A percentile compares a stretch with the other conserved stretches of the same genome.
These are phyloP conservation scores for Tetanocera ferruginea DNA, from an alignment of 2,888 invertebrate species.

Conservation along the genomic window DNA sequence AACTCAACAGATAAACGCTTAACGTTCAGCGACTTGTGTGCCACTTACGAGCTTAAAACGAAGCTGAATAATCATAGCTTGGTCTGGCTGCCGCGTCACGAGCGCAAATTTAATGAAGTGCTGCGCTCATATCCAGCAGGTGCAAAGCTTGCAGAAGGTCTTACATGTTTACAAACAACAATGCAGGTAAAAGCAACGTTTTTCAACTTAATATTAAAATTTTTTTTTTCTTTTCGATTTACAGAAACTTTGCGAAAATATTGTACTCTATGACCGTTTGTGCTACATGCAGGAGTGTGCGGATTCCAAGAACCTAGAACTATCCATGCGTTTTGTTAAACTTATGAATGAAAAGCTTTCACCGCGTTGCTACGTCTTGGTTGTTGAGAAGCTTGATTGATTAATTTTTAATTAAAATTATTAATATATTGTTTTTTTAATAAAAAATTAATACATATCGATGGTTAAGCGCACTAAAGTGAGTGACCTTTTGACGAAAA, in stretches of 20 bases:
- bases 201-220: background rate
- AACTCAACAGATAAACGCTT: background rate
- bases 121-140: constrained; percentile 54
- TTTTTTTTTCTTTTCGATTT: constrained; percentile 44
- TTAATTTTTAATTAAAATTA: too few relatives aligned
- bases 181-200: constrained; percentile 71
- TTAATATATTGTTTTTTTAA: too few relatives aligned
- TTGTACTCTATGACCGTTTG: constrained; percentile 72
- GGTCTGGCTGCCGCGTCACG: constrained; percentile 49
- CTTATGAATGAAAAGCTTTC: constrained; percentile 76
- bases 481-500: too few relatives aligned
- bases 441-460: too few relatives aligned
- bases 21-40: constrained; percentile 49
- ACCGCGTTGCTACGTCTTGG: constrained; percentile 76
- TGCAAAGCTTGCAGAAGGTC: constrained; percentile 63
- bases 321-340: constrained; percentile 71
- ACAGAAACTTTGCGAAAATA: constrained; percentile 74
- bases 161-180: constrained; percentile 70
- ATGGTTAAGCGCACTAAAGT: too few relatives aligned
- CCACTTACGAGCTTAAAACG: constrained; percentile 53
- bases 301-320: constrained; percentile 60
- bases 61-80: constrained; percentile 44
- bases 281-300: constrained; percentile 69
- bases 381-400: constrained; percentile 71
- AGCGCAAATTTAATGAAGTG: constrained; percentile 51